Conservation (phyloP, 2,113 vertebrate genomes). For the Rattus rattus region DNA sequence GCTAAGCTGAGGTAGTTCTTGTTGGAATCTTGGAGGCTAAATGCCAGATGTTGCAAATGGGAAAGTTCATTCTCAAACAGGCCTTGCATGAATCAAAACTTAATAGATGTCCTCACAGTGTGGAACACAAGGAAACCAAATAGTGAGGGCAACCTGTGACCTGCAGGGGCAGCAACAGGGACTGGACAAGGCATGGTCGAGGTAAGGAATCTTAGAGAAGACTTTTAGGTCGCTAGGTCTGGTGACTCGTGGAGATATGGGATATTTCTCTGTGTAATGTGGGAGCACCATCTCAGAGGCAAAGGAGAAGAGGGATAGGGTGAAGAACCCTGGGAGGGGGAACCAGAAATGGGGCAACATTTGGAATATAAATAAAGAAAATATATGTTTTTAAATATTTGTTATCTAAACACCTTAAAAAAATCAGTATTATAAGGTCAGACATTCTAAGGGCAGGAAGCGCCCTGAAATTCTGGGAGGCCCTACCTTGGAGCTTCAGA, state of each 20-base stretch:
- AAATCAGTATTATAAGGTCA: background rate
- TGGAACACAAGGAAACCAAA: accelerated
- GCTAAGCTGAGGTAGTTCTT: background rate
- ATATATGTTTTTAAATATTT: too few species aligned
- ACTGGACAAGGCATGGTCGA: background rate
- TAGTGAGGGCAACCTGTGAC: accelerated
- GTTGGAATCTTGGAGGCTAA: background rate
- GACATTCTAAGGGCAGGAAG: background rate
- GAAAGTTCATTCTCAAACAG: background rate
- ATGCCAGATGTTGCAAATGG: accelerated
- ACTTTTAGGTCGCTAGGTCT: background rate
- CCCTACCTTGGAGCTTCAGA: background rate
- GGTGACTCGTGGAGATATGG: accelerated
- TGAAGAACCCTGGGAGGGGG: too few species aligned
- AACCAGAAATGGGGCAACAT: too few species aligned
- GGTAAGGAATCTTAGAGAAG: background rate
- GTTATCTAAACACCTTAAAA: too few species aligned
- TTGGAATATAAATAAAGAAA: too few species aligned
- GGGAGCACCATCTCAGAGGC: too few species aligned
- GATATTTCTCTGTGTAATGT: too few species aligned
- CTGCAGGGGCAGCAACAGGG: accelerated
- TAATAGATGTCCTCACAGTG: background rate
- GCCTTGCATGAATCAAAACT: background rate
- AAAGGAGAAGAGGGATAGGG: too few species aligned
- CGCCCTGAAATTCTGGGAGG: background rate